Evolutionary conservation across 2,113 vertebrate genomes (phyloP).

Genomic region (Prionailurus bengalensis): DNA sequence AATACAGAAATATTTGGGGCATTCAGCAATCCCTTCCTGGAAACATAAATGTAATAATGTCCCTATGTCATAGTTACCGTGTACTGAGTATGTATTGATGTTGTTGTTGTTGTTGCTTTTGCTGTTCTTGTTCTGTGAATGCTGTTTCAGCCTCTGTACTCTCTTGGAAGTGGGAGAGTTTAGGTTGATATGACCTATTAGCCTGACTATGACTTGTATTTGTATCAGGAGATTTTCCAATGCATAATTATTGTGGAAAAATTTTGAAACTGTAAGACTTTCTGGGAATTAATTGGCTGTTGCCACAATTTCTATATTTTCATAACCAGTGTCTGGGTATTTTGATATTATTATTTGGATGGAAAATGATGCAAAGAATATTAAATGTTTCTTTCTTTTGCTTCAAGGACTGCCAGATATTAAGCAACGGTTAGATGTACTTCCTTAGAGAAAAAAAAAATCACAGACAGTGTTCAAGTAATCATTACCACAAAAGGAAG

Average conservation of each 20-base stretch:
- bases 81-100: neutral
- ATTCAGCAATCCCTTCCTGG: neutral
- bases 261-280: constrained; percentile 53
- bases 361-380: constrained; percentile 71
- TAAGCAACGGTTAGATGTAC: constrained; percentile 62
- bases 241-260: constrained; percentile 60
- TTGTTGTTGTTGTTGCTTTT: neutral
- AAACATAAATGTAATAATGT: neutral
- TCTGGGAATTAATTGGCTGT: constrained; percentile 68
- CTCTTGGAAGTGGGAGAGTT: constrained; percentile 4
- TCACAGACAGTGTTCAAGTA: constrained; percentile 11
- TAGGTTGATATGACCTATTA: constrained; percentile 27
- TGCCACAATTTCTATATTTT: constrained; percentile 72
- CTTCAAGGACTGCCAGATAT: constrained; percentile 65
- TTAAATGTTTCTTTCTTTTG: constrained; percentile 43
- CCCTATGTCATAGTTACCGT: neutral
- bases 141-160: neutral
- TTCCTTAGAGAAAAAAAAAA: constrained; percentile 34
- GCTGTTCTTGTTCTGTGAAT: neutral
- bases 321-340: constrained; percentile 56
- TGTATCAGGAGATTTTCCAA: constrained; percentile 40
- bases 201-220: constrained; percentile 36
- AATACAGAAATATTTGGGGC: neutral
- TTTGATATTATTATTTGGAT: constrained; percentile 72
- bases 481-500: constrained; percentile 62